phyloP scores from a whole-genome alignment of 2,888 invertebrate species.

The Caenorhabditis parvicauda region DNA sequence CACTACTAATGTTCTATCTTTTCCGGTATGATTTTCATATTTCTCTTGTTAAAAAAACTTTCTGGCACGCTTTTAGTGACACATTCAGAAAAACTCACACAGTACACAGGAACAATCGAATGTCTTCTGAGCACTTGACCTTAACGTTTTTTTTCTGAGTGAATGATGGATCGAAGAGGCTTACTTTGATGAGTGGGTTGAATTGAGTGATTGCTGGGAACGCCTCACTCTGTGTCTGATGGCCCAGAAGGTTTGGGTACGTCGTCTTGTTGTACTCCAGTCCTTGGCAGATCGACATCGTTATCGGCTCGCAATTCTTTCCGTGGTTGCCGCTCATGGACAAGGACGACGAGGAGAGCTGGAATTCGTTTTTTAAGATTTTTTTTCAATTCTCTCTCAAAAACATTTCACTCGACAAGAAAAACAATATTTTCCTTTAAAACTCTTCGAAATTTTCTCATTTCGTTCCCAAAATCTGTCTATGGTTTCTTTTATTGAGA shows the following conservation, averaged over 20 bases:
- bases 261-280: conserved; percentile 91
- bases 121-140: conserved; percentile 81
- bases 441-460: too few species aligned
- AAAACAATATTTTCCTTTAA: too few species aligned
- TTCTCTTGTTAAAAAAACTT: neutral
- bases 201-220: conserved; percentile 89
- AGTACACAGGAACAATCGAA: conserved; percentile 91
- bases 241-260: conserved; percentile 89
- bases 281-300: conserved; percentile 85
- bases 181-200: conserved; percentile 82
- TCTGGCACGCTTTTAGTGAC: neutral
- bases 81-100: conserved; percentile 65
- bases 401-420: too few species aligned
- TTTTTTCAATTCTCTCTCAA: too few species aligned
- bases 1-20: too few species aligned
- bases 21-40: neutral
- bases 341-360: conserved; percentile 20
- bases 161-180: too few species aligned
- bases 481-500: too few species aligned
- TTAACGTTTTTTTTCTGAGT: conserved; percentile 1
- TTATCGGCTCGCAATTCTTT: conserved; percentile 85
- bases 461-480: too few species aligned
- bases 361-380: too few species aligned
- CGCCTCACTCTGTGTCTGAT: conserved; percentile 79
- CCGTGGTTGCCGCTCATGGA: conserved; percentile 19